Conservation (phyloP, 1,140 invertebrate genomes). For the Sinonovacula constricta region DNA sequence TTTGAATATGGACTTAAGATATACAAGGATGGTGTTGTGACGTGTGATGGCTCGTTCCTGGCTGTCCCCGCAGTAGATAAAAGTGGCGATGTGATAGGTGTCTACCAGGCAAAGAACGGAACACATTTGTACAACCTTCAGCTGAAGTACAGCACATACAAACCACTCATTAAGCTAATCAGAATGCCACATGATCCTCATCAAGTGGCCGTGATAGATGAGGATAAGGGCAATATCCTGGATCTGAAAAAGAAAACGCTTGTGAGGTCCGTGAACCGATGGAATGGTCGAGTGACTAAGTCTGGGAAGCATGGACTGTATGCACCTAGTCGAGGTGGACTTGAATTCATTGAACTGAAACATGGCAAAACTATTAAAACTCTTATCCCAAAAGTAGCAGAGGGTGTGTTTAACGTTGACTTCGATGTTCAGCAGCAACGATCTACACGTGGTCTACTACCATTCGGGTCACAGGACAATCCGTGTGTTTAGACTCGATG, state of each 20-base stretch:
- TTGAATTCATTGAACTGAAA: slow-evolving; percentile 83
- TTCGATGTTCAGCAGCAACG: slow-evolving; percentile 95
- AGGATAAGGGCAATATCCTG: slow-evolving; percentile 89
- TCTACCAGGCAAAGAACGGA: slow-evolving; percentile 92
- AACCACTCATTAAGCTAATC: slow-evolving; percentile 76
- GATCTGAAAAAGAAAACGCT: slow-evolving; percentile 81
- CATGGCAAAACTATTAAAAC: slow-evolving; percentile 89
- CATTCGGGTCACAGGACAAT: slow-evolving; percentile 96
- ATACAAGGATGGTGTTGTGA: slow-evolving; percentile 84
- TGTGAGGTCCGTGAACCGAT: slow-evolving; percentile 78
- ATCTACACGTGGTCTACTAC: slow-evolving; percentile 98
- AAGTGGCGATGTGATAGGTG: slow-evolving; percentile 89
- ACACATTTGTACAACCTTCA: slow-evolving; percentile 85
- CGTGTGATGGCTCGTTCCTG: slow-evolving; percentile 88
- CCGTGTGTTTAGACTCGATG: slow-evolving; percentile 91
- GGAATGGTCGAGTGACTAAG: slow-evolving; percentile 80
- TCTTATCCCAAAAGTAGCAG: slow-evolving; percentile 91
- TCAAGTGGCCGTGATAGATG: slow-evolving; percentile 91
- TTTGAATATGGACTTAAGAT: slow-evolving; percentile 85
- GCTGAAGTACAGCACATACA: slow-evolving; percentile 75
- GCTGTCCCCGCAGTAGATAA: slow-evolving; percentile 90
- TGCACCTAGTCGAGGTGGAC: slow-evolving; percentile 93
- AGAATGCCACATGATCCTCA: slow-evolving; percentile 81
- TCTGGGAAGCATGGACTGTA: slow-evolving; percentile 91
- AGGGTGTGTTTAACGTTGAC: slow-evolving; percentile 97